phyloP scores from a whole-genome alignment of 2,113 vertebrate species.

The Caloenas nicobarica region DNA sequence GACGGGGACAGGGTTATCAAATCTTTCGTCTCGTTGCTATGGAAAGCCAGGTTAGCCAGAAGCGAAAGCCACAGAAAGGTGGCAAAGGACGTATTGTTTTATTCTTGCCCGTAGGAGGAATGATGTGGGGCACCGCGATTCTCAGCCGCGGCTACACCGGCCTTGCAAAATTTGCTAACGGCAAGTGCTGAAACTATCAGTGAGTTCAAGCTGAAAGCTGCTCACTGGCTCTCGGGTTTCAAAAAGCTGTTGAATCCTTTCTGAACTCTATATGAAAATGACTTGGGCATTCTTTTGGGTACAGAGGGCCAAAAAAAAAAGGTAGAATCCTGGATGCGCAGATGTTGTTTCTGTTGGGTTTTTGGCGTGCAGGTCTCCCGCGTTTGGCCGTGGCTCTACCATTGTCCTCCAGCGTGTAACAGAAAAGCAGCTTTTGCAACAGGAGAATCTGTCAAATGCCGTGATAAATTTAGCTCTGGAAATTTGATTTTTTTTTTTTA shows the following conservation, averaged over 20 bases:
- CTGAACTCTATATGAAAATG: neutral
- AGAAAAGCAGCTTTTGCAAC: neutral
- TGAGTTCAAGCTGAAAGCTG: neutral
- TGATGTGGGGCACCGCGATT: neutral
- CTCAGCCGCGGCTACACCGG: no score
- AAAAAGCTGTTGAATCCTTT: neutral
- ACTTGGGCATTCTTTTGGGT: neutral
- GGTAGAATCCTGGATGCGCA: neutral
- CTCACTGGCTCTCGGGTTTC: neutral
- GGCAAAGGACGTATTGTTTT: neutral
- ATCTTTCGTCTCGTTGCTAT: neutral
- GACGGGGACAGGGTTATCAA: neutral
- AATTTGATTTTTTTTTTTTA: neutral
- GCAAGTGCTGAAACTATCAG: no score
- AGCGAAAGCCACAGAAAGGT: neutral
- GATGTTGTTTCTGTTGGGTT: neutral
- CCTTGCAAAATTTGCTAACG: no score
- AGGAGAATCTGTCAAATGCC: neutral
- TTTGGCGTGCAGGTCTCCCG: neutral
- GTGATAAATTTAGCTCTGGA: neutral
- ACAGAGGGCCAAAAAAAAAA: no score
- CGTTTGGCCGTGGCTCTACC: neutral
- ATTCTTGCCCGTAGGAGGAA: neutral
- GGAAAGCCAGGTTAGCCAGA: neutral
- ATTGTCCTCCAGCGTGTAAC: neutral